These are phyloP conservation scores for Carpatolechia fugitivella DNA, from an alignment of 2,888 invertebrate genomes.

Conservation along the genomic window DNA sequence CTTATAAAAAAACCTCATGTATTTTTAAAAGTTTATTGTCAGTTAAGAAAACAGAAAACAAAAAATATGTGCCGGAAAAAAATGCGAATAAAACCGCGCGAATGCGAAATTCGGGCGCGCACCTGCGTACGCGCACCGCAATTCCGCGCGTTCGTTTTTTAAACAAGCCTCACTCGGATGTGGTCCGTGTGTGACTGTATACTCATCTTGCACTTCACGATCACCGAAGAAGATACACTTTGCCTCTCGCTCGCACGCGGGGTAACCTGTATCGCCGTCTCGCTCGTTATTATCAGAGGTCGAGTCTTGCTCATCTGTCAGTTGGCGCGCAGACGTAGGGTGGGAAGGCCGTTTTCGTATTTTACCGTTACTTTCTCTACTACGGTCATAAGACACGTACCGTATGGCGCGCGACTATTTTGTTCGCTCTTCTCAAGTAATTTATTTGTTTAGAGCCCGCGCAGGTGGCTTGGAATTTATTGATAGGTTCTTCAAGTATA, in stretches of 20 bases:
- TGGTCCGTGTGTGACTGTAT: conserved; percentile 77
- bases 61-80: conserved; percentile 28
- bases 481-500: conserved; percentile 30
- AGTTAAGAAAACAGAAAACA: conserved; percentile 27
- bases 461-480: conserved; percentile 51
- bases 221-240: conserved; percentile 75
- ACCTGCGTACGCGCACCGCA: conserved; percentile 66
- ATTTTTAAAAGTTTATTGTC: neutral
- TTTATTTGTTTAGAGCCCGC: conserved; percentile 50
- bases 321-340: conserved; percentile 68
- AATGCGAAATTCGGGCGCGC: conserved; percentile 49
- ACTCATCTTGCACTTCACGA: conserved; percentile 77
- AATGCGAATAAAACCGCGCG: conserved; percentile 29
- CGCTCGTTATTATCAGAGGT: conserved; percentile 75
- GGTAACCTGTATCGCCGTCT: conserved; percentile 42
- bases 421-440: conserved; percentile 46
- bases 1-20: neutral
- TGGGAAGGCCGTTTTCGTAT: conserved; percentile 61
- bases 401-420: conserved; percentile 58
- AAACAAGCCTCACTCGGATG: conserved; percentile 72
- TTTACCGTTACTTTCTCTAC: conserved; percentile 67
- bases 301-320: conserved; percentile 75
- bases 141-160: conserved; percentile 62
- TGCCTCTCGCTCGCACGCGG: conserved; percentile 47
- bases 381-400: conserved; percentile 61